phyloP scores from a whole-genome alignment of 2,113 vertebrate genomes.

The Martes martes region DNA sequence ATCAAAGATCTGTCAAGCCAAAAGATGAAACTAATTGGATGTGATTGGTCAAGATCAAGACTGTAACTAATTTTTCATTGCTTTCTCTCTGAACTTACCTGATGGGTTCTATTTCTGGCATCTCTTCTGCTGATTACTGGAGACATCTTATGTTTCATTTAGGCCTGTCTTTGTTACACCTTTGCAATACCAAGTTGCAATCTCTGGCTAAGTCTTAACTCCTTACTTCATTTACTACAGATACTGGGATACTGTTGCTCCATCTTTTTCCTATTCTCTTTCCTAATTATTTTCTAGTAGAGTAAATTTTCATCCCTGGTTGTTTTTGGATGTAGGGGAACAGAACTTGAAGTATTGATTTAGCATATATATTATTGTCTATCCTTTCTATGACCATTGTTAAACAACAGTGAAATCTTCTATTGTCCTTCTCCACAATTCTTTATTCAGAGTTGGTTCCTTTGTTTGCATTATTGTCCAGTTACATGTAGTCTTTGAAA shows the following conservation, averaged over 20 bases:
- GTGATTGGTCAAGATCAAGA: background rate
- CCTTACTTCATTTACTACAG: background rate
- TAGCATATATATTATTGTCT: background rate
- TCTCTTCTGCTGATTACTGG: background rate
- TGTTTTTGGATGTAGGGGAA: too few species aligned
- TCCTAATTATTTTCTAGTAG: background rate
- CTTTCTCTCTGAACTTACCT: conserved; percentile 43
- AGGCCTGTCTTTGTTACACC: background rate
- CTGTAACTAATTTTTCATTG: conserved; percentile 53
- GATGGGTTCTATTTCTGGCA: conserved; percentile 29
- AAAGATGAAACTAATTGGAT: background rate
- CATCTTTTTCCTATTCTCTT: background rate
- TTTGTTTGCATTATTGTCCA: background rate
- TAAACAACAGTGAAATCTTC: background rate
- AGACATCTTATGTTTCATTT: conserved; percentile 11
- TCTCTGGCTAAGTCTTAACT: conserved; percentile 3
- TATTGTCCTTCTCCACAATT: background rate
- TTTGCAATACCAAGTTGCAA: background rate
- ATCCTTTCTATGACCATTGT: background rate
- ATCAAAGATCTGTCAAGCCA: background rate
- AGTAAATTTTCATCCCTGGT: too few species aligned
- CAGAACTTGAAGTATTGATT: background rate
- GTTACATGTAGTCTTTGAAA: background rate
- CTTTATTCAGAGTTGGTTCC: background rate
- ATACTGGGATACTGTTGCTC: background rate